Conservation (phyloP, 2,888 invertebrate species). For the Parthenolecanium corni region DNA sequence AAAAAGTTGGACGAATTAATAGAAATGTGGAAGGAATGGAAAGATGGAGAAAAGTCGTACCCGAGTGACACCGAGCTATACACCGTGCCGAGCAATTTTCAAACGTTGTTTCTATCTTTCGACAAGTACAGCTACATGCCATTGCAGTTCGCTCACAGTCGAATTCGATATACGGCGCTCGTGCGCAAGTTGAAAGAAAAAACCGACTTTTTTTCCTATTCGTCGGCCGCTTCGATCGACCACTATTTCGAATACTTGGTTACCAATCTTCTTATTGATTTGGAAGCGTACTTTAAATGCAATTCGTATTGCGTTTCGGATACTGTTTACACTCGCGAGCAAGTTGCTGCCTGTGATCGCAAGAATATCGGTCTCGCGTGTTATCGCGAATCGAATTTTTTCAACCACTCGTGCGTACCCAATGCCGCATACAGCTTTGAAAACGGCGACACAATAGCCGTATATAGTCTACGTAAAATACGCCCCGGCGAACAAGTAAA, state of each 20-base stretch:
- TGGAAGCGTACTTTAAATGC: conserved; percentile 25
- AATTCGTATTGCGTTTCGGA: conserved; percentile 21
- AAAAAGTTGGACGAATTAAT: conserved; percentile 12
- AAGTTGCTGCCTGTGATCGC: background rate
- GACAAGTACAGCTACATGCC: conserved; percentile 5
- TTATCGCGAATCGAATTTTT: conserved; percentile 19
- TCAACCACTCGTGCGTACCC: conserved; percentile 26
- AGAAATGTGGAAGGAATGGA: conserved; percentile 21
- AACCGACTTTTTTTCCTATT: conserved; percentile 16
- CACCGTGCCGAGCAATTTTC: conserved; percentile 16
- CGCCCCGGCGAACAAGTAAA: conserved; percentile 23
- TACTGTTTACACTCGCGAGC: conserved; percentile 1
- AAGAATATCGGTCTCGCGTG: conserved; percentile 27
- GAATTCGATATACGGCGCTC: conserved; percentile 5
- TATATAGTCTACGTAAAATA: conserved; percentile 8
- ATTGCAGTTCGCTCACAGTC: conserved; percentile 8
- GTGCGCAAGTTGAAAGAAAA: conserved; percentile 20
- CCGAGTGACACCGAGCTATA: conserved; percentile 7
- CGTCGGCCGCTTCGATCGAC: background rate
- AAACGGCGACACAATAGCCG: conserved; percentile 17
- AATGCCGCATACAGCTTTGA: conserved; percentile 20
- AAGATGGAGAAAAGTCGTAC: conserved; percentile 1
- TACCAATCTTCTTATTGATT: conserved; percentile 14
- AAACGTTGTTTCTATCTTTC: conserved; percentile 13
- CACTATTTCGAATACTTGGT: conserved; percentile 15